phyloP scores from a whole-genome alignment of 2,113 vertebrate genomes.

The Typhlomys cinereus region DNA sequence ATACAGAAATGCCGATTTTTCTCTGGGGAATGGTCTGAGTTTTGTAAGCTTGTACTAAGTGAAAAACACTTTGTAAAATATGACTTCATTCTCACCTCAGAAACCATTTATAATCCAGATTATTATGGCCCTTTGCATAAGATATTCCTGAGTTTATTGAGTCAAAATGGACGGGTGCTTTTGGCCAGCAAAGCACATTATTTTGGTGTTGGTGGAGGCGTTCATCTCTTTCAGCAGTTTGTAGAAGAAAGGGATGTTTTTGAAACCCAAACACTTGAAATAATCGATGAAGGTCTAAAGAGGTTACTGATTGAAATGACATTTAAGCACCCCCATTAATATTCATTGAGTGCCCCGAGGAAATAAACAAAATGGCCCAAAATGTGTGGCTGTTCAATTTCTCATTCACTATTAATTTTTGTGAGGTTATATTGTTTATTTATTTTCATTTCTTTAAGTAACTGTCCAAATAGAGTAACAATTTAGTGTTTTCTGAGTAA shows the following conservation, averaged over 20 bases:
- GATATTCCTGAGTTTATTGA: constrained; percentile 87
- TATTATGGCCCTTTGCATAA: constrained; percentile 91
- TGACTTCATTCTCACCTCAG: constrained; percentile 94
- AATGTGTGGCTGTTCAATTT: not conserved
- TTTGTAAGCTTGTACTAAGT: constrained; percentile 86
- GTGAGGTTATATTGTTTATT: not conserved
- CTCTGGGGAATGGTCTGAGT: constrained; percentile 94
- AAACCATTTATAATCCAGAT: constrained; percentile 95
- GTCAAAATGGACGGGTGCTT: constrained; percentile 87
- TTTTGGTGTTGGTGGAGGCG: constrained; percentile 96
- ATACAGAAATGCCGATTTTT: constrained; percentile 89
- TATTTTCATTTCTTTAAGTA: constrained; percentile 19
- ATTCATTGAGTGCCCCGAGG: not conserved
- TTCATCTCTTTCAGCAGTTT: constrained; percentile 91
- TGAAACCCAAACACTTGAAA: constrained; percentile 84
- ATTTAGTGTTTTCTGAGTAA: not conserved
- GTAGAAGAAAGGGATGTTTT: constrained; percentile 89
- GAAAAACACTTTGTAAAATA: constrained; percentile 85
- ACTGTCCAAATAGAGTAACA: not conserved
- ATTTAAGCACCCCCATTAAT: constrained; percentile 85
- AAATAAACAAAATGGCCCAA: constrained; percentile 59
- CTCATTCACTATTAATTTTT: constrained; percentile 28
- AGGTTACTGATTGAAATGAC: constrained; percentile 90
- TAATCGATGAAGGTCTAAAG: constrained; percentile 90
- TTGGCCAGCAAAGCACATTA: constrained; percentile 95